Percentiles rank a stretch among this genome's conserved stretches.
phyloP scores from a whole-genome alignment of 2,888 invertebrate genomes.

The Yponomeuta sedellus region DNA sequence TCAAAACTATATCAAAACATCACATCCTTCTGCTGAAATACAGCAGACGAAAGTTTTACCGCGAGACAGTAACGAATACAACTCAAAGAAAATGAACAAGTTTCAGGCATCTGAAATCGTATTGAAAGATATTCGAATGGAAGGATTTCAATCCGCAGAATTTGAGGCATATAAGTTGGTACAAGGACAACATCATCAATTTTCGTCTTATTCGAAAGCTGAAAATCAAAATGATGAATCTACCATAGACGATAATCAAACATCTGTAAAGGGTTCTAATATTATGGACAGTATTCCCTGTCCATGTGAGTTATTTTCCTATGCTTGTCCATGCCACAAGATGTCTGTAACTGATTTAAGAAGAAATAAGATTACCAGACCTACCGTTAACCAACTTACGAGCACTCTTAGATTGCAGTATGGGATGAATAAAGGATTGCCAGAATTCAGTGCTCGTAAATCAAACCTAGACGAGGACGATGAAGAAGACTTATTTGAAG shows the following conservation, averaged over 20 bases:
- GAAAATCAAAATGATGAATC: not conserved
- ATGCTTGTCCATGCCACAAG: constrained; percentile 50
- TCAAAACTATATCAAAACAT: not conserved
- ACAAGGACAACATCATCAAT: not conserved
- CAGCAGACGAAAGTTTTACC: not conserved
- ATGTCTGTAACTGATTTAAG: constrained; percentile 37
- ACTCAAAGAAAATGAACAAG: not conserved
- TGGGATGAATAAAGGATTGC: constrained; percentile 15
- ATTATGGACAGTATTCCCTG: constrained; percentile 45
- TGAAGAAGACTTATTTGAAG: not conserved
- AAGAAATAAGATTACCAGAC: not conserved
- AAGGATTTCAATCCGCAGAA: not conserved
- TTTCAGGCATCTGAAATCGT: not conserved
- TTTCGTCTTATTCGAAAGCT: not conserved
- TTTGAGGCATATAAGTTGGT: not conserved
- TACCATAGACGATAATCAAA: not conserved
- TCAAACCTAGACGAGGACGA: not conserved
- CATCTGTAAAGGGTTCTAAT: not conserved
- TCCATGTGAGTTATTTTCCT: constrained; percentile 59
- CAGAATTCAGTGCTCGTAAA: not conserved
- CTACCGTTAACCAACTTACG: constrained; percentile 17
- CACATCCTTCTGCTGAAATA: not conserved
- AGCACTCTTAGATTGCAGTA: constrained; percentile 21
- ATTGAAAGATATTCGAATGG: not conserved
- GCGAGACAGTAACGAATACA: not conserved